Base-by-base conservation (phyloP, 2,113 vertebrate genomes). In the Semicossyphus pulcher region DNA sequence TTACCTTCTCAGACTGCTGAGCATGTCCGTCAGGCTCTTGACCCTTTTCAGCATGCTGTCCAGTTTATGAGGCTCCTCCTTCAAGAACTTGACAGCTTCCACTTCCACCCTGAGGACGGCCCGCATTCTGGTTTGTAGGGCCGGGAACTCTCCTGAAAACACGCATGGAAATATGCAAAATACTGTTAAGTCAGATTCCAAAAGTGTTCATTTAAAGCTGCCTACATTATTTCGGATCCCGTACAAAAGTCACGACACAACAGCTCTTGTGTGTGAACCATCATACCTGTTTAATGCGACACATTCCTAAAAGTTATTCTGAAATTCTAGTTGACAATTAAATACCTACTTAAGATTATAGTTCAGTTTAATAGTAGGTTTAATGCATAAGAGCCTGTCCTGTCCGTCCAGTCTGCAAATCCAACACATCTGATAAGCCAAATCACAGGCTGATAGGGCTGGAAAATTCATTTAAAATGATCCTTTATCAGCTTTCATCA, bases 11-110 rank as follows among this genome's bases (percentile, higher is more conserved):
- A 99, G 80, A 63, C 92, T 21, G 44, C 95, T 95, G 29, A 99
- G 95, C 39, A 90, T 64, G 23, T 98, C 97, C 0, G 97, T 98
- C 93, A 99, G 94, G 88, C 91, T 93, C 68, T 95, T 95, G 81
- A 98, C 96, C 16, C 97, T 93, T 83, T 97, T 99, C 85, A 98
- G 88, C 83, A 99, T 95, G 74, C 96, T 96, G 93, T 99, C 97
- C 69, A 99, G 92, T 85, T 98, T 95, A 87, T 99, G 97, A 0
- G 97, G 97, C 34, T 99, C 97, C 78, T 99, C 97, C 90, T 99
- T 99, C 21, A 99, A 92, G 82, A 99, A 99, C 75, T 97, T 95
- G 39, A 99, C 97, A 0, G 97, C 97, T 76, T 99, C 97, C 3
- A 99, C 97, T 67, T 99, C 97, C 4, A 98, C 94, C 58, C 97